These are phyloP conservation scores for Drosophila borborema DNA, from an alignment of 2,888 invertebrate species.

Conservation along the genomic window DNA sequence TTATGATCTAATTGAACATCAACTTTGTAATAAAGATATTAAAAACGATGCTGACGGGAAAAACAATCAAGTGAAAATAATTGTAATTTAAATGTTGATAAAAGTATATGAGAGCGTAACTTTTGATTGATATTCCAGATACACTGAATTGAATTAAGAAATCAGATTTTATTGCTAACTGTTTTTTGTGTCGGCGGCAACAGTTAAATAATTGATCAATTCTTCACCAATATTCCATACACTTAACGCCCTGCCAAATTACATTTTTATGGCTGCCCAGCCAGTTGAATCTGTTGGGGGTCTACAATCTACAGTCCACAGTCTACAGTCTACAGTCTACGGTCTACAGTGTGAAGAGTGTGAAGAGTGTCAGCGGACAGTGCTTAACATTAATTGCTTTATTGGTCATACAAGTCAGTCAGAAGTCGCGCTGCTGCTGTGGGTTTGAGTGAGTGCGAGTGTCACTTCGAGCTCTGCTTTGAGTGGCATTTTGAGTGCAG, in stretches of 20 bases:
- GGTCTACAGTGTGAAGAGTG: not conserved
- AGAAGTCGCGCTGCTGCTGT: slow-evolving; percentile 27
- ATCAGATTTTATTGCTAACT: not conserved
- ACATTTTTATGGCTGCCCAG: slow-evolving; percentile 39
- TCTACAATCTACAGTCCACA: slow-evolving; percentile 2
- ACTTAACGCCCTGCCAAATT: slow-evolving; percentile 54
- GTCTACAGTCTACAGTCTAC: not conserved
- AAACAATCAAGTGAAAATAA: too few relatives aligned
- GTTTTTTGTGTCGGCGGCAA: slow-evolving; percentile 1
- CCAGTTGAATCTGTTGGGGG: slow-evolving; percentile 9
- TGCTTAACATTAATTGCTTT: slow-evolving; percentile 81
- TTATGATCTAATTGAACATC: too few relatives aligned
- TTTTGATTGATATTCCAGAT: too few relatives aligned
- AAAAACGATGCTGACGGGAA: too few relatives aligned
- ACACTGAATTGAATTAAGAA: not conserved
- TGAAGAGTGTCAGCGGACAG: slow-evolving; percentile 6
- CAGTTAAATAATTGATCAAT: slow-evolving; percentile 61
- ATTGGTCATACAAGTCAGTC: slow-evolving; percentile 57
- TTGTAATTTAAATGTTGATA: too few relatives aligned
- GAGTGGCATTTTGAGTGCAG: slow-evolving; percentile 34
- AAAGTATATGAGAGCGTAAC: too few relatives aligned
- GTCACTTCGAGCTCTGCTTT: slow-evolving; percentile 29
- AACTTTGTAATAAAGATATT: too few relatives aligned
- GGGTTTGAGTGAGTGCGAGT: slow-evolving; percentile 14
- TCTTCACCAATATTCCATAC: slow-evolving; percentile 49